Percentiles rank a stretch among this genome's conserved stretches.
These are phyloP conservation scores for Sphaerophoria taeniata DNA, from an alignment of 2,888 invertebrate species.

Conservation along the genomic window DNA sequence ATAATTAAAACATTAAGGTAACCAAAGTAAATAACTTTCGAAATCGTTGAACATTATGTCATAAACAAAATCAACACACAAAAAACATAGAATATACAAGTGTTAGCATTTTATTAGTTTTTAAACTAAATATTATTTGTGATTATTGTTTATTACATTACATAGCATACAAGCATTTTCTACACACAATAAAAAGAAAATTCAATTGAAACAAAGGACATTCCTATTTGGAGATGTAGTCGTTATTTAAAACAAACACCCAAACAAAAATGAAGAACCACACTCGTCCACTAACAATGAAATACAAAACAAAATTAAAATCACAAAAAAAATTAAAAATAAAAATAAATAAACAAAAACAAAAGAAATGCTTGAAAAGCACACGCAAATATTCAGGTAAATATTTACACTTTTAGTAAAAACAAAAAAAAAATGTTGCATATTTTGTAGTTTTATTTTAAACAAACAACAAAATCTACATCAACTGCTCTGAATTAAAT, in stretches of 20 bases:
- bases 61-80: conserved; percentile 27
- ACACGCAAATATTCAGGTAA: conserved; percentile 65
- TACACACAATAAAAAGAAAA: conserved; percentile 39
- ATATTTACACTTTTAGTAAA: conserved; percentile 51
- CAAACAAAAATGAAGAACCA: conserved; percentile 35
- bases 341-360: conserved; percentile 3
- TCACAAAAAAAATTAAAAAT: conserved; percentile 29
- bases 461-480: conserved; percentile 33
- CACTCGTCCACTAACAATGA: conserved; percentile 65
- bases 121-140: conserved; percentile 52
- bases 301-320: conserved; percentile 24
- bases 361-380: conserved; percentile 41
- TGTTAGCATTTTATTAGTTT: conserved; percentile 40
- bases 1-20: too few species aligned
- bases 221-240: conserved; percentile 59
- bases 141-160: conserved; percentile 52
- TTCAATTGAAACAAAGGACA: conserved; percentile 53
- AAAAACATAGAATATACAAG: conserved; percentile 8
- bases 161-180: conserved; percentile 40
- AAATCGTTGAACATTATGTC: too few species aligned
- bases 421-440: conserved; percentile 5
- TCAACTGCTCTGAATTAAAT: conserved; percentile 44
- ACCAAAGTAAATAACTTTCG: too few species aligned
- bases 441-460: neutral
- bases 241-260: conserved; percentile 16